Evolutionary conservation across 2,888 invertebrate species (phyloP), one percentile per base, ranked within the genome.

Genomic region (Hybos culiciformis): DNA sequence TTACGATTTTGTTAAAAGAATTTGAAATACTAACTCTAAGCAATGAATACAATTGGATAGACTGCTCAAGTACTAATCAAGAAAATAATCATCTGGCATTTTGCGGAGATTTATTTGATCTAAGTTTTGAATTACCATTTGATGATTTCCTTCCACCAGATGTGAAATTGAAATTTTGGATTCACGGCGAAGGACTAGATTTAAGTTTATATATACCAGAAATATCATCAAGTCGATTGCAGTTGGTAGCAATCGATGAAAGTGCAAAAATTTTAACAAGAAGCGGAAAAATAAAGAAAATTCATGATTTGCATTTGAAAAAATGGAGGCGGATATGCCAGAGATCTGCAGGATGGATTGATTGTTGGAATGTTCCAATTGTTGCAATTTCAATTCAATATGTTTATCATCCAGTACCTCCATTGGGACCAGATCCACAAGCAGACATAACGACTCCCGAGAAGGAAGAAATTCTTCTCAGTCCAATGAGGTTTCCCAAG

Each of bases 1-100:
- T 98, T 56, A 85, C 83, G 47, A 70, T 97, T 47, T 72, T 88
- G 8, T 68, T 94, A 18, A 93, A 96, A 63, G 92, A 96, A 66
- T 94, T 96, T 66, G 94, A 98, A 68, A 73, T 98, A 14, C 76
- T 96, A 2, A 87, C 92, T 33, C 70, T 91, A 14, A 83, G 91
- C 57, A 98, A 97, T 68, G 91, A 97, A 61, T 88, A 88, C 65
- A 98, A 98, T 66, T 98, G 97, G 98, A 85, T 98, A 52, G 97
- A 98, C 66, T 96, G 96, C 56, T 90, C 92, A 42, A 92, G 92
- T 20, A 88, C 91, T 39, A 86, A 90, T 55, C 90, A 90, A 63
- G 94, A 94, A 68, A 94, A 94, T 64, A 81, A 90, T 66, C 90
- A 92, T 60, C 75, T 94, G 42, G 93, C 92, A 0, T 83, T 94